Evolutionary conservation across 2,888 invertebrate genomes (phyloP), one percentile per base, ranked within the genome.

Genomic region (Rotaria sp.): DNA sequence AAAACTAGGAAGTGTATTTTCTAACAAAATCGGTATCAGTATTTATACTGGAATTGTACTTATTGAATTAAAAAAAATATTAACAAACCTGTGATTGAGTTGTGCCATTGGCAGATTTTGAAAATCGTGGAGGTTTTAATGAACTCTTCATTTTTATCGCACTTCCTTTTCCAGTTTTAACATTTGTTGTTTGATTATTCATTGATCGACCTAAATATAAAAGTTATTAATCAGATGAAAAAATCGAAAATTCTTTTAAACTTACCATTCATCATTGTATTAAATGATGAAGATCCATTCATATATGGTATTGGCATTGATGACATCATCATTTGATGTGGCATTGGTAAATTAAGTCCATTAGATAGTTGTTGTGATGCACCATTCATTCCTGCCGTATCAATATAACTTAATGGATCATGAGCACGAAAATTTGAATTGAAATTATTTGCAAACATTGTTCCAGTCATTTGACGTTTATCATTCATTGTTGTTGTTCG

Each of bases 311-410:
- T 52, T 18, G 86, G 45, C 30, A 75, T 57, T 45, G 75, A 41
- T 45, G 86, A 80, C 85, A 86, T 85, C 30, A 86, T 74, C 86
- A 86, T 86, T 38, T 85, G 86, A 45, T 85, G 85, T 45, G 86
- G 86, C 45, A 86, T 85, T 45, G 86, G 86, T 38, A 86, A 55
- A 75, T 86, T 86, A 26, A 84, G 30, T 18, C 74, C 52, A 74
- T 84, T 74, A 21, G 55, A 50, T 50, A 50, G 55, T 35, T 67
- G 48, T 30, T 67, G 74, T 30, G 67, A 59, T 48, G 48, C 21
- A 67, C 30, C 67, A 35, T 35, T 75, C 75, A 75, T 75, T 41
- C 45, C 45, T 2, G 15, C 3, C 8, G 75, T 75, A 38, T 86
- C 86, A 59, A 86, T 86, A 30, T 55, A 86, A 59, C 45, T 86